Conservation (phyloP, 92 coral and sea anemone species). For the Pocillopora meandrina region DNA sequence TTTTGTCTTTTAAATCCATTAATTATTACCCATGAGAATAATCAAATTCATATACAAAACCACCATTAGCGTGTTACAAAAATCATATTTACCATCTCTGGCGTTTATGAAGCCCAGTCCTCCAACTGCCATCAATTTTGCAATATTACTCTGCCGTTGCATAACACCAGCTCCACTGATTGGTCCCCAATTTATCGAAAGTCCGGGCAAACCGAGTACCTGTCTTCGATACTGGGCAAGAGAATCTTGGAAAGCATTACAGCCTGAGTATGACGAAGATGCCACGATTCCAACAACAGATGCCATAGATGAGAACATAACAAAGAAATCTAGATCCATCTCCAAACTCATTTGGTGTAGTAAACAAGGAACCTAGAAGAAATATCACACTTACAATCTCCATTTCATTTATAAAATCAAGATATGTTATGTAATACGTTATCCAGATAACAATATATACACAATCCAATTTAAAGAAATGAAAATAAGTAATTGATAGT, state of each 20-base stretch:
- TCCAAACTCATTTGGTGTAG: conserved; percentile 79
- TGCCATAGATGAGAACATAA: conserved; percentile 83
- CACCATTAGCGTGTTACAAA: neutral
- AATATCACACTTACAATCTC: neutral
- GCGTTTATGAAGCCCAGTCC: conserved; percentile 65
- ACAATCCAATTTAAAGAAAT: too few relatives aligned
- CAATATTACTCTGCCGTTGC: conserved; percentile 48
- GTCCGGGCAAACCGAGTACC: conserved; percentile 78
- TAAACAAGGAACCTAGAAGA: conserved; percentile 63
- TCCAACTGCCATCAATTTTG: conserved; percentile 37
- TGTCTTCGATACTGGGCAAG: conserved; percentile 72
- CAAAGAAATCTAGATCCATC: conserved; percentile 85
- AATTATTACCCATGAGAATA: too few relatives aligned
- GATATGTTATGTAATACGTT: too few relatives aligned
- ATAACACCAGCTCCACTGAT: conserved; percentile 83
- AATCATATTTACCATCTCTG: conserved; percentile 11
- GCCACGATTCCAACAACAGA: conserved; percentile 70
- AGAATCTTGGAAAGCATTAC: conserved; percentile 77
- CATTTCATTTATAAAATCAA: too few relatives aligned
- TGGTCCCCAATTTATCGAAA: conserved; percentile 88
- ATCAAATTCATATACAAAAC: too few relatives aligned
- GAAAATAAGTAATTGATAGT: too few relatives aligned
- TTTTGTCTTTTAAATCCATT: too few relatives aligned
- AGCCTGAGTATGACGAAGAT: conserved; percentile 71
- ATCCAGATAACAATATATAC: too few relatives aligned